Conservation (phyloP, 1,140 invertebrate species). For the Ceratosolen fusciceps region DNA sequence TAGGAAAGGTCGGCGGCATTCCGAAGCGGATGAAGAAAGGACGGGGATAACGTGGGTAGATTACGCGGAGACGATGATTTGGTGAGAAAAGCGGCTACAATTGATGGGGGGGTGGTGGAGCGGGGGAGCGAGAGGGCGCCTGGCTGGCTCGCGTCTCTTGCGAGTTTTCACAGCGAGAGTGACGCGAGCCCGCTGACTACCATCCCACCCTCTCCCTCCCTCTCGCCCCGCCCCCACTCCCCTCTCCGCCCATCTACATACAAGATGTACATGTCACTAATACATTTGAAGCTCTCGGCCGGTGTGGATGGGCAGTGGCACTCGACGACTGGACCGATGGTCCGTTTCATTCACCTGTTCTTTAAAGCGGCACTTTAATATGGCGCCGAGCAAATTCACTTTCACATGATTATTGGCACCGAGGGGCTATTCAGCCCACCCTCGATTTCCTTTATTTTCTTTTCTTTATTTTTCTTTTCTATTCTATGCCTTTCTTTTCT, state of each 20-base stretch:
- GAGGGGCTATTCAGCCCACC: not conserved
- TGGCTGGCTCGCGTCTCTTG: not conserved
- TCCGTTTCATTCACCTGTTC: slow-evolving; percentile 39
- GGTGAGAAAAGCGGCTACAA: slow-evolving; percentile 49
- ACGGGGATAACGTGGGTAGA: slow-evolving; percentile 14
- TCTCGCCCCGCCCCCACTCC: slow-evolving; percentile 1
- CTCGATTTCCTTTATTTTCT: too few species aligned
- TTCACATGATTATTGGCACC: slow-evolving; percentile 30
- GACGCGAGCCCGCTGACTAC: too few species aligned
- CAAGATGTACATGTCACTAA: not conserved
- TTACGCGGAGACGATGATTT: slow-evolving; percentile 51
- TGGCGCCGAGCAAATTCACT: slow-evolving; percentile 34
- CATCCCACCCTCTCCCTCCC: not conserved
- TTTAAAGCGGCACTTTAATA: slow-evolving; percentile 6
- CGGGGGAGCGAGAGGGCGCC: too few species aligned
- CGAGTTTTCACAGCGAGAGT: not conserved
- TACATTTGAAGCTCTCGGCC: not conserved
- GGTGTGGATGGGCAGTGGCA: not conserved
- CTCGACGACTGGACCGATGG: not conserved
- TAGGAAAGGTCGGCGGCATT: not conserved
- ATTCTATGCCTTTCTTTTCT: too few species aligned
- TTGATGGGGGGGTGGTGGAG: too few species aligned
- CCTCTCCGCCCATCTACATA: not conserved
- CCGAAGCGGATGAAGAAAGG: slow-evolving; percentile 48
- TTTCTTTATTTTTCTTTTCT: too few species aligned